Evolutionary conservation across 2,113 vertebrate species (phyloP), one percentile per base, ranked within the genome.

Genomic region (Tursiops truncatus): DNA sequence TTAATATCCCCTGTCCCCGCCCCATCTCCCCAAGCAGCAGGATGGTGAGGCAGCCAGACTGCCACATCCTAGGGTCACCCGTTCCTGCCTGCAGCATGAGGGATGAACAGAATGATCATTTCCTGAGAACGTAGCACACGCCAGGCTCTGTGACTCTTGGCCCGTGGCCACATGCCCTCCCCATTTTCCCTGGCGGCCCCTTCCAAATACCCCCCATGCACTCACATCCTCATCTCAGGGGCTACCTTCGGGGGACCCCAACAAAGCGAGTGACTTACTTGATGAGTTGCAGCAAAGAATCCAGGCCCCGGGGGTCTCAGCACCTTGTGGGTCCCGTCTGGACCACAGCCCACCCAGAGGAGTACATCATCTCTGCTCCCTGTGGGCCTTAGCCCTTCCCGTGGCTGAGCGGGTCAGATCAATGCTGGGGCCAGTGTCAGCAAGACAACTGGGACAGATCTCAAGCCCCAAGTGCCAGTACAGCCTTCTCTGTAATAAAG

Each of bases 381-480:
- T 18, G 53, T 38, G 84, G 41, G 50, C 63, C 82, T 84, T 38
- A 20, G 38, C 31, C 63, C 60, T 85, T 82, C 85, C 86, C 47
- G 15, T 68, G 67, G 94, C 74, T 70, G 41, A 85, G 92, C n/a
- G 31, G 58, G 33, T 76, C 58, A 84, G 65, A 93, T 84, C 58
- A 47, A 71, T 58, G 79, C 95, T 56, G 77, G 58, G 53, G 53
- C 25, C 28, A 97, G 36, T 53, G 89, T 94, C 82, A 91, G 92
- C 92, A 73, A 91, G 86, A 95, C 90, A 86, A 47, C 12, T 68
- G 82, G 79, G 92, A 91, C 86, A 95, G 95, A 91, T 93, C 77
- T 89, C 79, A 60, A 95, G 83, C 67, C 82, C 70, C 86, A 68
- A 73, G 71, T 12, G 60, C 58, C 85, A 70, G 85, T 63, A 71